Conservation (phyloP, 2,888 invertebrate species). For the Lottia gigantea region DNA sequence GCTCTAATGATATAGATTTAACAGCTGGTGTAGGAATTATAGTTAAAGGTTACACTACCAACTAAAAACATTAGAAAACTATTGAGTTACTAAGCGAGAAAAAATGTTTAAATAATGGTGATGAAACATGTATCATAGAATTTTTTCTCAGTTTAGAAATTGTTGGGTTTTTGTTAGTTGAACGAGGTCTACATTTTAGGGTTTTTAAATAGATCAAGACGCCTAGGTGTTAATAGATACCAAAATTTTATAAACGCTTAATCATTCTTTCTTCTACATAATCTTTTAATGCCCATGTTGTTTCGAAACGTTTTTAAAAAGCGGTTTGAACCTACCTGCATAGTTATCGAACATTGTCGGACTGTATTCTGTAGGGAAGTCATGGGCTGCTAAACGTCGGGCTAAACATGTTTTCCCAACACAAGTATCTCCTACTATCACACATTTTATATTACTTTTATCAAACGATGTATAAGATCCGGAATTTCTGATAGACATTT, state of each 20-base stretch:
- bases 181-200: too few species aligned
- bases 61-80: too few species aligned
- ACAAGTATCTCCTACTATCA: slow-evolving; percentile 54
- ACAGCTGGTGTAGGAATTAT: not conserved
- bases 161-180: too few species aligned
- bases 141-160: too few species aligned
- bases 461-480: slow-evolving; percentile 27
- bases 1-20: not conserved
- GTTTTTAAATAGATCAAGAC: too few species aligned
- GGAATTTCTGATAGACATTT: slow-evolving; percentile 16
- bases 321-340: slow-evolving; percentile 43
- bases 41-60: not conserved
- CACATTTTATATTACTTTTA: slow-evolving; percentile 50
- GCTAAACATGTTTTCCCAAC: slow-evolving; percentile 54
- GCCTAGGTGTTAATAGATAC: too few species aligned
- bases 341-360: slow-evolving; percentile 58
- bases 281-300: too few species aligned
- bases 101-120: too few species aligned
- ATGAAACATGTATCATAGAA: too few species aligned
- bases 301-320: not conserved
- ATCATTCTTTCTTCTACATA: too few species aligned
- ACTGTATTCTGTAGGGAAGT: slow-evolving; percentile 48
- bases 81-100: too few species aligned
- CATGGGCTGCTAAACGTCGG: slow-evolving; percentile 44
- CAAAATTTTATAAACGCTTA: too few species aligned